phyloP scores from a whole-genome alignment of 2,113 vertebrate species.

The Ivindomyrus marchei region DNA sequence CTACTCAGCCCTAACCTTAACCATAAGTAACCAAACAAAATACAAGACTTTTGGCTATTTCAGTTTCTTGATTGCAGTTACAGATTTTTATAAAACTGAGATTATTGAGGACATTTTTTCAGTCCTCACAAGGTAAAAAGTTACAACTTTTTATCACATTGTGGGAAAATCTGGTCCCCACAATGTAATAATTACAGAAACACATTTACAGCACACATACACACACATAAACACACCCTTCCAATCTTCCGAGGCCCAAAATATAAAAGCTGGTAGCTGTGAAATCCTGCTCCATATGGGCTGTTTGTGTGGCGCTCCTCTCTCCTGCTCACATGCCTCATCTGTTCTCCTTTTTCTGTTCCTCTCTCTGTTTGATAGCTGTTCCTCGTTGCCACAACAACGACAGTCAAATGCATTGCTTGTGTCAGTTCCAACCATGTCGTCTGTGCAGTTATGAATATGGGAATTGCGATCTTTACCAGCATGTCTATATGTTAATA shows the following conservation, averaged over 20 bases:
- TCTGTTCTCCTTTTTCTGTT: constrained; percentile 36
- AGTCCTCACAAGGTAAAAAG: background rate
- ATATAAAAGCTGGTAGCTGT: background rate
- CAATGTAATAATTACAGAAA: background rate
- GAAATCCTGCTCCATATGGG: constrained; percentile 29
- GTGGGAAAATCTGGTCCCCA: background rate
- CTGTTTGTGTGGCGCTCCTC: background rate
- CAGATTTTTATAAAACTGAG: background rate
- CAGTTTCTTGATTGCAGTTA: background rate
- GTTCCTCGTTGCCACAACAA: constrained; percentile 44
- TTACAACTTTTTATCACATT: background rate
- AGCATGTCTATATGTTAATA: background rate
- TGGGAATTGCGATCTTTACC: background rate
- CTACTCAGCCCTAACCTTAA: background rate
- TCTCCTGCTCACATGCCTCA: constrained; percentile 17
- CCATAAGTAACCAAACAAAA: background rate
- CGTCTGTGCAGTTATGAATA: background rate
- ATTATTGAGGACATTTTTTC: background rate
- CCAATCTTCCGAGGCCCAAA: background rate
- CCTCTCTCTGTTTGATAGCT: background rate
- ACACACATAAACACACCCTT: background rate
- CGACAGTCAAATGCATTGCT: constrained; percentile 10
- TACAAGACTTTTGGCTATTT: background rate
- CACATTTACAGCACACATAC: background rate
- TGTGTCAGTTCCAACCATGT: background rate